Conservation (phyloP, 2,113 vertebrate species). For the Sinocyclocheilus anshuiensis region DNA sequence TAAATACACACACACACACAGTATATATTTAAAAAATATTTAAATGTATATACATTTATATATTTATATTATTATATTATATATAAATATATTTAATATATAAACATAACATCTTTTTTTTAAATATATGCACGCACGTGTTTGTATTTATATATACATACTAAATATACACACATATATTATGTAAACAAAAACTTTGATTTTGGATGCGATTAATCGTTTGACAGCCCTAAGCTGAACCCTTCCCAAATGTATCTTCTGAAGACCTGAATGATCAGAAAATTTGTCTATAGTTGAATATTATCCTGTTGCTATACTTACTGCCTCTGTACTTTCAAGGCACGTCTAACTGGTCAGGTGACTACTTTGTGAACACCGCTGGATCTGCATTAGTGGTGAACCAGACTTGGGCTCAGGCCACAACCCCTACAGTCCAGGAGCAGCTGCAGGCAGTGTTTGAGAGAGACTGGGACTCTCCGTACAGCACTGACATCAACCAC, state of each 20-base stretch:
- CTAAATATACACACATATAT: no score
- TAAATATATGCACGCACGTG: no score
- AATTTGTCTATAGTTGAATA: background rate
- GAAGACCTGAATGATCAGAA: background rate
- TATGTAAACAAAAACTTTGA: no score
- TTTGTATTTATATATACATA: no score
- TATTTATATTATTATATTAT: no score
- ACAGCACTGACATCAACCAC: conserved; percentile 75
- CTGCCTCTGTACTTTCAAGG: conserved; percentile 66
- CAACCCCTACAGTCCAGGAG: conserved; percentile 66
- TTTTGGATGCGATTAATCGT: no score
- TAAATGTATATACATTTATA: no score
- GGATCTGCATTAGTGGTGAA: conserved; percentile 84
- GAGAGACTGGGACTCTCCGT: conserved; percentile 85
- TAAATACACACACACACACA: no score
- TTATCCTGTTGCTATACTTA: background rate
- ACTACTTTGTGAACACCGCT: conserved; percentile 83
- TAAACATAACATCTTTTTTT: no score
- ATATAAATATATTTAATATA: no score
- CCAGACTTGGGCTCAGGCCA: conserved; percentile 61
- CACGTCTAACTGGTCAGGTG: conserved; percentile 91
- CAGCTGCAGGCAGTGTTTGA: conserved; percentile 81
- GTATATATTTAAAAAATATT: no score
- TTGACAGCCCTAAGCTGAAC: background rate
- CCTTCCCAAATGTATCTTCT: background rate